These are phyloP conservation scores for Corythaeola cristata DNA, from an alignment of 2,113 vertebrate species.

Conservation along the genomic window DNA sequence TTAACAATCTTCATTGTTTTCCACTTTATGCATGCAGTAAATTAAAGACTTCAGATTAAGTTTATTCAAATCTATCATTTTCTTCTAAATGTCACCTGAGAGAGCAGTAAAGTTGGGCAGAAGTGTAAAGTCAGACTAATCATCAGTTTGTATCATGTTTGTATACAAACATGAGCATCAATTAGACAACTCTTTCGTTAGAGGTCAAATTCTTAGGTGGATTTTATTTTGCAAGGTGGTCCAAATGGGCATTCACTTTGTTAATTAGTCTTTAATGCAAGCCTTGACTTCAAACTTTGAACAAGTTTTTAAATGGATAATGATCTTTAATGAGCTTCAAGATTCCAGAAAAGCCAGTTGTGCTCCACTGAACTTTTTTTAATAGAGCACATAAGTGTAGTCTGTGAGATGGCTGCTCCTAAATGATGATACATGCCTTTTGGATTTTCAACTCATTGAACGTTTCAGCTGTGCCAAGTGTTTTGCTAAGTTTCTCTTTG, in stretches of 20 bases:
- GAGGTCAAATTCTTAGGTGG: neutral
- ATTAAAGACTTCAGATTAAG: neutral
- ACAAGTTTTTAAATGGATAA: neutral
- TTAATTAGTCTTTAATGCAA: neutral
- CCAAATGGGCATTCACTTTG: neutral
- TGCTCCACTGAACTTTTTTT: neutral
- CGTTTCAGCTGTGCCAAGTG: neutral
- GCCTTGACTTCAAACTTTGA: neutral
- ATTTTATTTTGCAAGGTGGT: neutral
- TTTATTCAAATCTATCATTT: neutral
- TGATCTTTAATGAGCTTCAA: neutral
- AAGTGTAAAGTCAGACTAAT: neutral
- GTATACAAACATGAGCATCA: neutral
- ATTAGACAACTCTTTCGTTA: neutral
- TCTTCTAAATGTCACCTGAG: neutral
- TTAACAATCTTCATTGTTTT: neutral
- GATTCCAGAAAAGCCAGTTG: neutral
- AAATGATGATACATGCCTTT: neutral
- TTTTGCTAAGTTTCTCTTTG: neutral
- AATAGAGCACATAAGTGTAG: fast-evolving
- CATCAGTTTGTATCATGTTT: neutral
- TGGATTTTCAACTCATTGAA: neutral
- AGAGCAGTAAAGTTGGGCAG: neutral
- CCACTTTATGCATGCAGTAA: neutral
- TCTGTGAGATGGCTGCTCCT: neutral